These are phyloP conservation scores for Polypterus senegalus DNA, from an alignment of 2,113 vertebrate genomes.

Conservation along the genomic window DNA sequence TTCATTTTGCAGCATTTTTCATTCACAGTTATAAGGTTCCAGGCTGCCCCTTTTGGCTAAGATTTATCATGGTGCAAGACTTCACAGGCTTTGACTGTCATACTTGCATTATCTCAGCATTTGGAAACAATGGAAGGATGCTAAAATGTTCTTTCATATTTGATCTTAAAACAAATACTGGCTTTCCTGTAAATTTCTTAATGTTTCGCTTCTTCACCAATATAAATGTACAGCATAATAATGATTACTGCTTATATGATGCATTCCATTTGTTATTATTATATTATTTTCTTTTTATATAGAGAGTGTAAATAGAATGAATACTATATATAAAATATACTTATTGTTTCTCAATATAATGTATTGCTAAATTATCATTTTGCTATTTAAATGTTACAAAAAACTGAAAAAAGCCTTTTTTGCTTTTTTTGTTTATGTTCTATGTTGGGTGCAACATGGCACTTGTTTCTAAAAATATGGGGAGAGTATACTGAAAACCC, in stretches of 20 bases:
- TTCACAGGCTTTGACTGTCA: no score
- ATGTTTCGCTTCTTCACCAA: slow-evolving; percentile 25
- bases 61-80: no score
- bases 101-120: no score
- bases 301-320: slow-evolving; percentile 59
- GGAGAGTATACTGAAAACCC: slow-evolving; percentile 38
- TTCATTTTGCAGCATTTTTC: no score
- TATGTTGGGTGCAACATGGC: slow-evolving; percentile 62
- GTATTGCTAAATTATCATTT: slow-evolving; percentile 60
- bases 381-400: slow-evolving; percentile 66
- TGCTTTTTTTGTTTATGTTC: slow-evolving; percentile 42
- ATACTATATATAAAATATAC: slow-evolving; percentile 37
- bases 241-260: slow-evolving; percentile 29
- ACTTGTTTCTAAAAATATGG: slow-evolving; percentile 67
- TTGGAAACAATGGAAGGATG: no score
- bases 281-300: slow-evolving; percentile 31
- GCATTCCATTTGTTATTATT: slow-evolving; percentile 45
- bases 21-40: no score
- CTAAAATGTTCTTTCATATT: no score
- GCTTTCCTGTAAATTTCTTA: no score
- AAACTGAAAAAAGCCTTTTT: no score
- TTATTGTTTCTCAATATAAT: slow-evolving; percentile 51
- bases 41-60: no score
- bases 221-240: slow-evolving; percentile 22
- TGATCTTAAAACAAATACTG: no score